Evolutionary conservation across 2,113 vertebrate genomes (phyloP).

Genomic region (Noturus placidus): DNA sequence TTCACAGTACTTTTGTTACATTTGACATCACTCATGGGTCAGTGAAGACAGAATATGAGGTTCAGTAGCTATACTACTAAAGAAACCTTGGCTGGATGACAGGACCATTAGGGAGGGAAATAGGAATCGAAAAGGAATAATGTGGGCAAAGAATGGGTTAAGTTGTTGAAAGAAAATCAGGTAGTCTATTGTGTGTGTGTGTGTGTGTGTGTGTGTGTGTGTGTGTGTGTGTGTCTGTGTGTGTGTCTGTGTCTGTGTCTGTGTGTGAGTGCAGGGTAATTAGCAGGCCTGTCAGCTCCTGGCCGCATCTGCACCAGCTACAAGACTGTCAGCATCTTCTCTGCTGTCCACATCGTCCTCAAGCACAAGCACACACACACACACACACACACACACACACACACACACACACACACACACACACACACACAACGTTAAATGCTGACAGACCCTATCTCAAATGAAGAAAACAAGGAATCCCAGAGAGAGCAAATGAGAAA

Average conservation of each 20-base stretch:
- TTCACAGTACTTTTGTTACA: not conserved
- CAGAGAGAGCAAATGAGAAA: not conserved
- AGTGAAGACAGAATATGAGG: not conserved
- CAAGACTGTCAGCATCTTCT: conserved; percentile 41
- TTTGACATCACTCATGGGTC: not conserved
- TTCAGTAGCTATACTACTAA: conserved; percentile 1
- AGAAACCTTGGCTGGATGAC: conserved; percentile 21
- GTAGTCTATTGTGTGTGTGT: conserved; percentile 2
- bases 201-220: conserved; percentile 5
- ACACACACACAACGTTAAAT: conserved; percentile 9
- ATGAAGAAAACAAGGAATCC: not conserved
- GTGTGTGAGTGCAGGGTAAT: conserved; percentile 23
- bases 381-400: conserved; percentile 23
- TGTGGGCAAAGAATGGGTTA: conserved; percentile 28
- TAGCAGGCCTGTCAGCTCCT: conserved; percentile 40
- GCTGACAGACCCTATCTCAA: conserved; percentile 34
- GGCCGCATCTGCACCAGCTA: conserved; percentile 42
- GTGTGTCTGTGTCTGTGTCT: conserved; percentile 17
- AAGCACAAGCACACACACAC: not conserved
- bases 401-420: conserved; percentile 20
- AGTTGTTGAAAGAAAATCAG: conserved; percentile 16
- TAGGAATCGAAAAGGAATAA: not conserved
- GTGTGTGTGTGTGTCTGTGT: not conserved
- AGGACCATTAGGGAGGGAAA: conserved; percentile 16
- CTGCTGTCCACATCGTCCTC: not conserved